These are phyloP conservation scores for Nesidiocoris tenuis DNA, from an alignment of 2,888 invertebrate genomes.

Conservation along the genomic window DNA sequence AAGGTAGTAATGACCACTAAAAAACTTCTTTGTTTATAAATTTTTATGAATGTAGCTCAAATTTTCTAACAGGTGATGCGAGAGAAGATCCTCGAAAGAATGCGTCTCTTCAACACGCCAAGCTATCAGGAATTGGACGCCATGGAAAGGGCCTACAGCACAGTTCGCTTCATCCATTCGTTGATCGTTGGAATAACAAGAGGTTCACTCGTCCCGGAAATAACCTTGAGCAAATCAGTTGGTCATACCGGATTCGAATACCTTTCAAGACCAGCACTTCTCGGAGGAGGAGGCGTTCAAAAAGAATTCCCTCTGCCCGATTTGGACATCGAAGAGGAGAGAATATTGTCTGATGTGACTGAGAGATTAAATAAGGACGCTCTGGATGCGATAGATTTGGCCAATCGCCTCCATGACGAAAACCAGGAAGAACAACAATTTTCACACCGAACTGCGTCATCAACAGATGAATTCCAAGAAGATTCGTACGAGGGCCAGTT, in stretches of 20 bases:
- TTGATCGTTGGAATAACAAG: constrained; percentile 20
- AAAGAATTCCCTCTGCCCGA: constrained; percentile 19
- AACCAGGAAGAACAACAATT: constrained; percentile 5
- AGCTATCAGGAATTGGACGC: constrained; percentile 17
- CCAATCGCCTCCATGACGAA: not conserved
- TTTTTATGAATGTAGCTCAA: too few relatives aligned
- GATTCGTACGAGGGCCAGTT: not conserved
- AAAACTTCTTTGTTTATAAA: too few relatives aligned
- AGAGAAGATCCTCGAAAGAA: constrained; percentile 28
- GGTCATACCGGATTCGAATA: constrained; percentile 12
- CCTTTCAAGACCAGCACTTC: constrained; percentile 37
- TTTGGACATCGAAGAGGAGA: constrained; percentile 20
- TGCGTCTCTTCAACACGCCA: constrained; percentile 16
- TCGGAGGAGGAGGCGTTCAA: constrained; percentile 36
- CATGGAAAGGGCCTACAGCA: constrained; percentile 38
- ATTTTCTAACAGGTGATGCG: constrained; percentile 29
- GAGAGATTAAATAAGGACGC: constrained; percentile 34
- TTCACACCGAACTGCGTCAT: too few relatives aligned
- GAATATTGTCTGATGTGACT: constrained; percentile 21
- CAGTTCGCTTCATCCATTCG: constrained; percentile 39
- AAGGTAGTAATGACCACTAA: too few relatives aligned
- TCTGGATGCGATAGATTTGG: constrained; percentile 16
- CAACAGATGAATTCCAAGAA: not conserved
- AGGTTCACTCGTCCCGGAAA: constrained; percentile 25
- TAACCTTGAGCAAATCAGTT: constrained; percentile 35